phyloP scores from a whole-genome alignment of 2,888 invertebrate species.

The Hemaris fuciformis region DNA sequence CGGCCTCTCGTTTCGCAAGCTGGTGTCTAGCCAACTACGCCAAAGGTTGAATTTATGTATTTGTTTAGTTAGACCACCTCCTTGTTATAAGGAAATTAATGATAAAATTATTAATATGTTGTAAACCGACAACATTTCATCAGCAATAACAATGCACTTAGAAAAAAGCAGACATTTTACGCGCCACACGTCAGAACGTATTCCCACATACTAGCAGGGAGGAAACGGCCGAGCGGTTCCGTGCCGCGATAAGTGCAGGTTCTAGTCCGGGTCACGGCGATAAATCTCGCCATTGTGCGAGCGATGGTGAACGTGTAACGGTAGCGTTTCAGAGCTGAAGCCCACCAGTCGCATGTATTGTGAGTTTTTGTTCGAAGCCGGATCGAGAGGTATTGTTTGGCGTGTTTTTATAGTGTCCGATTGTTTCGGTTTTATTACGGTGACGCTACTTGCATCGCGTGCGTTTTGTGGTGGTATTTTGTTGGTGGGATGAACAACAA shows the following conservation, averaged over 20 bases:
- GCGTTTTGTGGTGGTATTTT: background rate
- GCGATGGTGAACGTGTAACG: background rate
- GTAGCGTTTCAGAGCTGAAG: background rate
- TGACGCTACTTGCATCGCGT: background rate
- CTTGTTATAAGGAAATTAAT: no score
- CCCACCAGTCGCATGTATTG: background rate
- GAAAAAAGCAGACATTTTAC: background rate
- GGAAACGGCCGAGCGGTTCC: constrained; percentile 14
- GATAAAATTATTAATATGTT: no score
- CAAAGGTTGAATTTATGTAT: no score
- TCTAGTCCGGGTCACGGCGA: constrained; percentile 18
- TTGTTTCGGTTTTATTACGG: background rate
- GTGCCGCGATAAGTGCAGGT: constrained; percentile 7
- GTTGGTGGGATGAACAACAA: background rate
- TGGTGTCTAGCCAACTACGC: no score
- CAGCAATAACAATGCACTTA: no score
- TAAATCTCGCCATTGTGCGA: constrained; percentile 23
- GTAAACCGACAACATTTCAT: no score
- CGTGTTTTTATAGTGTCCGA: background rate
- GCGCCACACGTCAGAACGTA: no score
- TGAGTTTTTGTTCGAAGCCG: background rate
- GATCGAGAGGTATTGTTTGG: background rate
- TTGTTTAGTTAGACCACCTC: no score
- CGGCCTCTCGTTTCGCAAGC: no score
- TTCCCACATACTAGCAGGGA: background rate